Base-by-base conservation (phyloP, 2,888 invertebrate species). In the Hoplodrina blanda region DNA sequence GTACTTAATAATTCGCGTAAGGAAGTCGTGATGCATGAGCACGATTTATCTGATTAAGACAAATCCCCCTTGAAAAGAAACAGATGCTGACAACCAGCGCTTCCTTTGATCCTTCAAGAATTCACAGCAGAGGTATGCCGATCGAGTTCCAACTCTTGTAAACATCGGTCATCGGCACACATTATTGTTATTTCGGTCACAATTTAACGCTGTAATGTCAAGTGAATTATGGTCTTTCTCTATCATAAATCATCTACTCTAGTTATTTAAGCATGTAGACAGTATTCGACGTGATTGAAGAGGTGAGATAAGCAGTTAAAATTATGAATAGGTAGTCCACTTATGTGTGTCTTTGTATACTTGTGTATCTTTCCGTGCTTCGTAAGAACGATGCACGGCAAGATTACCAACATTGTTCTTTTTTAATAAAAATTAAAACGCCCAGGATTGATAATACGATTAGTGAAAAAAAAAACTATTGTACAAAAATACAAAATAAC, bases 41-140 rank as follows among this genome's bases (percentile, higher is more conserved):
- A 90, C 87, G 87, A 91, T 92, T 91, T 91, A 92, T 91, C 88
- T 90, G 91, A 93, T 93, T 91, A 91, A 91, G 90, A 91, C 91
- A 89, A 91, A 89, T 88, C 86, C 83, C 71, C 84, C 85, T 90
- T 90, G 93, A 92, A 90, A 91, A 88, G 88, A 92, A 91, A 87
- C 93, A 93, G 93, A 92, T 85, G 82, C 87, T 85, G 88, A 85
- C 82, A 86, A 84, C 80, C 86, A 88, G 80, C 85, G 85, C 84
- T 88, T 87, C 86, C 91, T 93, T 93, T 94, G 93, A 93, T 93
- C 92, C 91, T 92, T 89, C 85, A 90, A 89, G 89, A 88, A 91
- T 89, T 84, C 80, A 79, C 81, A 84, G 86, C 85, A 85, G 82
- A 81, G 85, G 85, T 85, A 89, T 89, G 88, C 86, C 80, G 82